phyloP scores from a whole-genome alignment of 2,888 invertebrate species.

The Lasioglossum lativentre region DNA sequence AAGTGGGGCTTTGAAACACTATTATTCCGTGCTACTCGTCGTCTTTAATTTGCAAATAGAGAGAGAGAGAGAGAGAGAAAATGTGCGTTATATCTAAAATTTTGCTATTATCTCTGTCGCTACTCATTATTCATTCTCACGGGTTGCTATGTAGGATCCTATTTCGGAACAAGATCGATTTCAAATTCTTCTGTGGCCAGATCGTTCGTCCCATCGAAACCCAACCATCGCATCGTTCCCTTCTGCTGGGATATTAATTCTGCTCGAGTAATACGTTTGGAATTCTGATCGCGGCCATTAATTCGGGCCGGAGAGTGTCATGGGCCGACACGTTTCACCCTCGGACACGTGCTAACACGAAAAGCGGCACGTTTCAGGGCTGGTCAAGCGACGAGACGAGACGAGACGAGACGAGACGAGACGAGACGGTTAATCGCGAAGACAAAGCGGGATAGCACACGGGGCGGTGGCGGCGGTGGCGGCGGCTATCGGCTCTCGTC shows the following conservation, averaged over 20 bases:
- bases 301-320: not conserved
- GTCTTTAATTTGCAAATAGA: not conserved
- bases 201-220: not conserved
- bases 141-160: not conserved
- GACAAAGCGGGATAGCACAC: constrained; percentile 59
- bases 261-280: not conserved
- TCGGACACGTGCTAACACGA: not conserved
- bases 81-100: not conserved
- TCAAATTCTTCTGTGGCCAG: not conserved
- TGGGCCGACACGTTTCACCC: not conserved
- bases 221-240: not conserved
- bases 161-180: not conserved
- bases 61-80: not conserved
- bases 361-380: not conserved
- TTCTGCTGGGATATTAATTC: not conserved
- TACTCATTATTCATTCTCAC: not conserved
- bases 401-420: not conserved
- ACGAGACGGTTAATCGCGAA: constrained; percentile 30
- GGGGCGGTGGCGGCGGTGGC: constrained; percentile 58
- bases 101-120: not conserved
- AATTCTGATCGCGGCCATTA: not conserved
- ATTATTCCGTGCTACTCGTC: not conserved
- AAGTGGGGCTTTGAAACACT: not conserved
- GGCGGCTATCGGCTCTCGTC: constrained; percentile 67
- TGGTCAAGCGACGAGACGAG: not conserved